Conservation (phyloP, 2,113 vertebrate genomes). For the Alosa alosa region DNA sequence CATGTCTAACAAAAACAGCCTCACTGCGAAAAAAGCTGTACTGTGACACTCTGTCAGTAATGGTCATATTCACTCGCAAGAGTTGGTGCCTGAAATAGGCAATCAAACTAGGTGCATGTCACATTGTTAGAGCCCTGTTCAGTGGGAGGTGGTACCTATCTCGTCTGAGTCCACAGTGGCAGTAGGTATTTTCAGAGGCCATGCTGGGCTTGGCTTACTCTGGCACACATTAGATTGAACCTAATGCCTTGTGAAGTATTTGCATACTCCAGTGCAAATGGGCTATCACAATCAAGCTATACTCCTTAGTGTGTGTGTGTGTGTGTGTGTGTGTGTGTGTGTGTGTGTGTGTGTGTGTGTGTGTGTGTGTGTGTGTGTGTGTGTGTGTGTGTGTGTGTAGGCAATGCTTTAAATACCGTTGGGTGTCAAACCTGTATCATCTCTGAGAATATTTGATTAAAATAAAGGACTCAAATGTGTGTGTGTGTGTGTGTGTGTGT, state of each 20-base stretch:
- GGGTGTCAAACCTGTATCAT: too few relatives aligned
- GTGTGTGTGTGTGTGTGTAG: too few relatives aligned
- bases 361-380: too few relatives aligned
- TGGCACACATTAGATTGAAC: background rate
- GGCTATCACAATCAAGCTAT: background rate
- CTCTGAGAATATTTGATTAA: too few relatives aligned
- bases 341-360: too few relatives aligned
- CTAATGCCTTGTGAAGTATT: background rate
- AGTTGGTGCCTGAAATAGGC: background rate
- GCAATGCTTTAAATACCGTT: too few relatives aligned
- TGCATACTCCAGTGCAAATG: background rate
- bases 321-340: background rate
- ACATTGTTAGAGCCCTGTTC: background rate
- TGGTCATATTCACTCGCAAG: background rate
- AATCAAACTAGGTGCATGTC: background rate
- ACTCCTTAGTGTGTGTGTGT: background rate
- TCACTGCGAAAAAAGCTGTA: background rate
- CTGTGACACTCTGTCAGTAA: background rate
- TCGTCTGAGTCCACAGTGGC: background rate
- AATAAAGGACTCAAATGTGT: too few relatives aligned
- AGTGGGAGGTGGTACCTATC: background rate
- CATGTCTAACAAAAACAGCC: background rate
- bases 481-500: too few relatives aligned
- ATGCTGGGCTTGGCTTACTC: background rate
- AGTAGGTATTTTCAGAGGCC: background rate